Evolutionary conservation across 2,113 vertebrate genomes (phyloP).

Genomic region (Otus sunia): DNA sequence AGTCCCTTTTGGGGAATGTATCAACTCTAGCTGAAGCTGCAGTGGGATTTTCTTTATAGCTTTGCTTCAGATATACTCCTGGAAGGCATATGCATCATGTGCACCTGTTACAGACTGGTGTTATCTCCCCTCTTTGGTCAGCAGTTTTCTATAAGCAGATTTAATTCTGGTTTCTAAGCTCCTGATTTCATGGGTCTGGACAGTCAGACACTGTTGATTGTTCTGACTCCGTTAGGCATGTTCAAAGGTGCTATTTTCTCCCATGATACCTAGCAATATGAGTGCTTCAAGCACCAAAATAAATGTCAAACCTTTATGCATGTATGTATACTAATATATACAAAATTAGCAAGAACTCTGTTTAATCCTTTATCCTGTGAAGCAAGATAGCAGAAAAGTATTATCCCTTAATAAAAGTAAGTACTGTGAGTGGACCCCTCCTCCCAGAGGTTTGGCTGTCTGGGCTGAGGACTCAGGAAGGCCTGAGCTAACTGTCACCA

Average conservation of each 20-base stretch:
- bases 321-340: background rate
- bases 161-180: background rate
- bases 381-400: background rate
- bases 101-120: background rate
- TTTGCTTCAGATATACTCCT: background rate
- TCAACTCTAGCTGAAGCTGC: background rate
- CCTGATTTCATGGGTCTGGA: background rate
- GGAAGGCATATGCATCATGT: background rate
- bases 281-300: background rate
- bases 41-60: background rate
- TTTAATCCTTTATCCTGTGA: background rate
- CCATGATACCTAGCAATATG: background rate
- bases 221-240: background rate
- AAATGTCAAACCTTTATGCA: background rate
- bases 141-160: background rate
- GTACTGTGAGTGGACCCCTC: background rate
- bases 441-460: background rate
- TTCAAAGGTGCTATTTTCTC: background rate
- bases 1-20: background rate
- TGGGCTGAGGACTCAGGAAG: background rate
- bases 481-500: background rate
- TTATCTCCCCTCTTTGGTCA: background rate
- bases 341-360: background rate
- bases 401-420: background rate
- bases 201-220: background rate